Evolutionary conservation across 1,140 invertebrate genomes (phyloP).

Genomic region (Trichonephila clavipes): DNA sequence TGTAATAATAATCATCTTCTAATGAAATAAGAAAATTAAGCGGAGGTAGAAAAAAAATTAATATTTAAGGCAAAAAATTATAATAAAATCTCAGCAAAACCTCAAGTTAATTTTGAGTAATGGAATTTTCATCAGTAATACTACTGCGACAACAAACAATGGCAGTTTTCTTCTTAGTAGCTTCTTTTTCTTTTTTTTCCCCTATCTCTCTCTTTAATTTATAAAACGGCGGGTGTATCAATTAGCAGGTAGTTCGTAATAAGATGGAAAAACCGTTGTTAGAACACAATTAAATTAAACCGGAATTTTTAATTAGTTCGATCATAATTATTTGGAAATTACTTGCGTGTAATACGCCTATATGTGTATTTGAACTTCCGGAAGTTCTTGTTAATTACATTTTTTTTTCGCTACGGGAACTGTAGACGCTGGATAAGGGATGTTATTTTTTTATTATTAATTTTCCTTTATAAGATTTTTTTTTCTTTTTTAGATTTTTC

Average conservation of each 20-base stretch:
- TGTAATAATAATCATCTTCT: slow-evolving; percentile 73
- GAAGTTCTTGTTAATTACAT: slow-evolving; percentile 69
- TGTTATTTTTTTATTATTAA: slow-evolving; percentile 58
- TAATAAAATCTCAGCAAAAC: slow-evolving; percentile 71
- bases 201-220: slow-evolving; percentile 66
- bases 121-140: slow-evolving; percentile 74
- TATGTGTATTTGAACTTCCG: slow-evolving; percentile 56
- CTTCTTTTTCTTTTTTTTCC: slow-evolving; percentile 18
- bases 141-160: slow-evolving; percentile 50
- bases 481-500: slow-evolving; percentile 44
- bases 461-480: slow-evolving; percentile 68
- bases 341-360: slow-evolving; percentile 62
- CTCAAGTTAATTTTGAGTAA: slow-evolving; percentile 76
- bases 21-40: slow-evolving; percentile 77
- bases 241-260: slow-evolving; percentile 74
- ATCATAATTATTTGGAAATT: slow-evolving; percentile 76
- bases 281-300: slow-evolving; percentile 77
- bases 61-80: slow-evolving; percentile 76
- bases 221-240: slow-evolving; percentile 72
- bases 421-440: slow-evolving; percentile 43
- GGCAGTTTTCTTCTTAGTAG: neutral
- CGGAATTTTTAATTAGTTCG: slow-evolving; percentile 76
- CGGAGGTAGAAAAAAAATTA: slow-evolving; percentile 66
- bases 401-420: slow-evolving; percentile 31
- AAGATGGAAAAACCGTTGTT: slow-evolving; percentile 68